A percentile compares a stretch with the other conserved stretches of the same genome.
These are phyloP conservation scores for Bradypus variegatus DNA, from an alignment of 2,797 vertebrate genomes.

Conservation along the genomic window DNA sequence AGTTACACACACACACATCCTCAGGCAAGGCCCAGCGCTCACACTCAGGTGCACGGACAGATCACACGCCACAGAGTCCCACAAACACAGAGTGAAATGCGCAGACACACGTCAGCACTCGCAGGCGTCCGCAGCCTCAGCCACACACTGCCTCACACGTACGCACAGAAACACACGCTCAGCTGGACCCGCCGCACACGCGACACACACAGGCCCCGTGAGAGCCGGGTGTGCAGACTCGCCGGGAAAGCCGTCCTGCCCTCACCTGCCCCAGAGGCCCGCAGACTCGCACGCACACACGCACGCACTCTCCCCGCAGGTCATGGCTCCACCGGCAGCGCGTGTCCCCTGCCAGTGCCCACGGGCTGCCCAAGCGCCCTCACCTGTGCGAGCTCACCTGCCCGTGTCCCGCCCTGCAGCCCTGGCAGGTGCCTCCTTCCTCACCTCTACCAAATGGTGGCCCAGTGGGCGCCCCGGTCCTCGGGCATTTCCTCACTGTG, in stretches of 20 bases:
- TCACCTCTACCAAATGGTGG: neutral
- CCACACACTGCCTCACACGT: neutral
- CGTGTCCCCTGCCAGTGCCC: neutral
- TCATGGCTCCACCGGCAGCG: no score
- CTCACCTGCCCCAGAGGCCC: neutral
- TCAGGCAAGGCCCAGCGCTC: no score
- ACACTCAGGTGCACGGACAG: fast-evolving
- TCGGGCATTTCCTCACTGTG: no score
- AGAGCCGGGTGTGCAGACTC: neutral
- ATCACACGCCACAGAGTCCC: no score
- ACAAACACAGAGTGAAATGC: neutral
- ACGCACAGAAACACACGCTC: neutral
- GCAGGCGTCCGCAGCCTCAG: neutral
- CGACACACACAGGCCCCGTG: neutral
- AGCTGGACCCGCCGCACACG: neutral
- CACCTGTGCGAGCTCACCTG: neutral
- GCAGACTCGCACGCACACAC: no score
- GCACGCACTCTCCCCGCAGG: neutral
- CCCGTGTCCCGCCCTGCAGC: neutral
- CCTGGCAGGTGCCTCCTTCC: neutral
- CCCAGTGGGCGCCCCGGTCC: no score
- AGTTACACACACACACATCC: no score
- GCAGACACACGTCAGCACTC: fast-evolving
- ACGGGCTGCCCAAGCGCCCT: neutral
- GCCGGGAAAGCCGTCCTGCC: neutral